phyloP scores from a whole-genome alignment of 2,888 invertebrate species.

The Anodontia alba region DNA sequence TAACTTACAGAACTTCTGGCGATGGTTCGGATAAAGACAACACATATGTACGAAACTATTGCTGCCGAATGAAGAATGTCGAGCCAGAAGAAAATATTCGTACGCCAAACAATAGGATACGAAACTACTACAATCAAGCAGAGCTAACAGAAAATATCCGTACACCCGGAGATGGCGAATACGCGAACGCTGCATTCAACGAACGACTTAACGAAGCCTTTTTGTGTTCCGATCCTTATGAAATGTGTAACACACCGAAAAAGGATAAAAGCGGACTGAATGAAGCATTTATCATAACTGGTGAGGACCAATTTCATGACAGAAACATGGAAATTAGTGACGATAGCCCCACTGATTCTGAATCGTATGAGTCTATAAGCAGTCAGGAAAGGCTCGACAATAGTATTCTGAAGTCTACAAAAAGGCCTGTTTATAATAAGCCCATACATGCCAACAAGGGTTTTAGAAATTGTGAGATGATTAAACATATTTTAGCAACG shows the following conservation, averaged over 20 bases:
- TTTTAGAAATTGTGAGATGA: background rate
- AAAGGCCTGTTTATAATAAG: background rate
- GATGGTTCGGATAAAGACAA: background rate
- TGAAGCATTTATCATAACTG: constrained; percentile 2
- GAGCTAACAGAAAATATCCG: background rate
- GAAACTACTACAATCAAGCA: background rate
- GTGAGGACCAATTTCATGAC: background rate
- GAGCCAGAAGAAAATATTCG: background rate
- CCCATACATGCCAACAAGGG: background rate
- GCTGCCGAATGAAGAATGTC: background rate
- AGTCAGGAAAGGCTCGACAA: background rate
- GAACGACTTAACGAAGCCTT: background rate
- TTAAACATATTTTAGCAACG: background rate
- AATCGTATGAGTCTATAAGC: background rate
- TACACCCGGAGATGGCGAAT: background rate
- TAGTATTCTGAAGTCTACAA: background rate
- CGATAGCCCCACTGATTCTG: background rate
- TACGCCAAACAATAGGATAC: background rate
- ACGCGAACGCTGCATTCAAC: background rate
- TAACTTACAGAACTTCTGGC: background rate
- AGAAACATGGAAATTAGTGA: background rate
- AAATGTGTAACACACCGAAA: background rate
- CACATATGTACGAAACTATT: background rate
- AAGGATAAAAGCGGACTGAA: background rate
- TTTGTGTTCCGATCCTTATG: background rate